Base-by-base conservation (phyloP, 1,140 invertebrate genomes). In the Amyelois transitella region DNA sequence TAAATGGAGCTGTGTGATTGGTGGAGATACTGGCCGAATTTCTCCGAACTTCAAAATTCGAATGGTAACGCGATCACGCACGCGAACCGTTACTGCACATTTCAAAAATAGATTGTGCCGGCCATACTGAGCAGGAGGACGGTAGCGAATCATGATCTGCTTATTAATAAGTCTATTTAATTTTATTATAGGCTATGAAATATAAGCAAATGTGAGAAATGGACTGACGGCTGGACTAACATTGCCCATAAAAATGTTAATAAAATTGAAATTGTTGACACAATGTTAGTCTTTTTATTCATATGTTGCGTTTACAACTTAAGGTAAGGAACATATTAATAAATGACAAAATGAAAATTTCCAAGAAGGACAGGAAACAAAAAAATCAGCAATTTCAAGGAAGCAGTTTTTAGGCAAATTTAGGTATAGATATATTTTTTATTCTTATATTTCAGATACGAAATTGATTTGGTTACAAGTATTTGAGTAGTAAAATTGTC, bases 61-160 rank as follows among this genome's bases (percentile, higher is more conserved):
- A 85, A 86, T 81, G 58, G 75, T 79, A 81, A 70, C 71, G 62
- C 79, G 72, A 85, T 81, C 83, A 86, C 83, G 81, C 78, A 56
- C 71, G 58, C 62, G 56, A 53, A 82, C 83, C 83, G 83, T 84
- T 84, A 84, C 70, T 81, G 82, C 82, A 84, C 82, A 84, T 86
- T 86, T 86, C 82, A 78, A 73, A 84, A 86, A 84, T 86, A 84
- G 83, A 81, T 83, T 80, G 77, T 67, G 69, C 77, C 81, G 75
- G 78, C 80, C 83, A 86, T 86, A 84, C 72, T 71, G 80, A 86
- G 73, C 72, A 68, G 70, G 69, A 63, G 74, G 79, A 75, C 80
- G 69, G 79, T 81, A 77, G 77, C 77, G 63, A 61, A 57, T 70
- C 81, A 77, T 81, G 81, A 63, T 55, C 63, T 49, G 83, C 64